Conservation (phyloP, 2,888 invertebrate genomes). For the Melinopterus prodromus region DNA sequence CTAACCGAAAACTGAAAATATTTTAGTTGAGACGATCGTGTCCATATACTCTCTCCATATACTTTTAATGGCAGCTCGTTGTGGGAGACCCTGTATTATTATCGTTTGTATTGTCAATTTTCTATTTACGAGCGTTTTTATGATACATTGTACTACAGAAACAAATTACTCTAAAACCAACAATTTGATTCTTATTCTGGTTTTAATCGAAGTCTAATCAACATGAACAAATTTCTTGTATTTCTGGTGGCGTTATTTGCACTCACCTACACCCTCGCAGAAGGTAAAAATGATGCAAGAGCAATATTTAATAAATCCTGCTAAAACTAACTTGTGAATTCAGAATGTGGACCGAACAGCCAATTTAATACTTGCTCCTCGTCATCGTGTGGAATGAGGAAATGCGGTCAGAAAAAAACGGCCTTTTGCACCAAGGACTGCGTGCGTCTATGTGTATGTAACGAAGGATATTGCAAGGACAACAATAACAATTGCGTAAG, state of each 20-base stretch:
- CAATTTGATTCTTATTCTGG: too few species aligned
- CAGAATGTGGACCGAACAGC: background rate
- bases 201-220: background rate
- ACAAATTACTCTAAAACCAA: too few species aligned
- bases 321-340: background rate
- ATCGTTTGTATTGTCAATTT: too few species aligned
- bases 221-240: background rate
- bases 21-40: too few species aligned
- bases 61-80: too few species aligned
- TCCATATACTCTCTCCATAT: too few species aligned
- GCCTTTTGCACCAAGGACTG: background rate
- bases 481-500: background rate
- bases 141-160: too few species aligned
- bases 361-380: background rate
- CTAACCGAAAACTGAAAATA: too few species aligned
- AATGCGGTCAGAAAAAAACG: background rate
- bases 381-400: background rate
- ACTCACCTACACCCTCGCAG: background rate
- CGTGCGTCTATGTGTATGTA: background rate
- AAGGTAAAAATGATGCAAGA: background rate
- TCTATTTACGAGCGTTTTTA: too few species aligned
- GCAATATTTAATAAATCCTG: background rate
- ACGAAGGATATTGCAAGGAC: background rate
- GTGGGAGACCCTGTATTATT: too few species aligned
- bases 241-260: background rate